phyloP scores from a whole-genome alignment of 2,888 invertebrate species.

The Zygothrica quintamaculata region DNA sequence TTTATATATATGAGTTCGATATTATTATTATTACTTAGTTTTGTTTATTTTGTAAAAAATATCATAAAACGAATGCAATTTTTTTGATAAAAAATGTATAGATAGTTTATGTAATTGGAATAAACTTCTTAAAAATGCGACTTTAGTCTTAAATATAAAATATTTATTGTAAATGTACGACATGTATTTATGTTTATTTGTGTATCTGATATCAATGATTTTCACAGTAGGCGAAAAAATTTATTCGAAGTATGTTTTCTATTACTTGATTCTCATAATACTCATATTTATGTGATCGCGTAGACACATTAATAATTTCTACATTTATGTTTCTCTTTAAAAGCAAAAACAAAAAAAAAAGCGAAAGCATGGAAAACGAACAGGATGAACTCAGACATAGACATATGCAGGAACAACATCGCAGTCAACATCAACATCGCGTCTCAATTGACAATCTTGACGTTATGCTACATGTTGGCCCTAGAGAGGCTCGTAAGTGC shows the following conservation, averaged over 20 bases:
- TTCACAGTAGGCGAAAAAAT: conserved; percentile 26
- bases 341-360: conserved; percentile 57
- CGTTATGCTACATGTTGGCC: conserved; percentile 40
- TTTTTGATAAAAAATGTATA: too few species aligned
- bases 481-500: conserved; percentile 57
- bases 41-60: too few species aligned
- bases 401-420: conserved; percentile 58
- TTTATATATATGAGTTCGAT: too few species aligned
- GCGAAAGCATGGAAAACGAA: conserved; percentile 80
- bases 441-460: conserved; percentile 47
- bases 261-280: conserved; percentile 33
- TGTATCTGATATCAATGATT: too few species aligned
- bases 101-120: too few species aligned
- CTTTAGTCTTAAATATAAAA: too few species aligned
- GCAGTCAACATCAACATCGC: conserved; percentile 40
- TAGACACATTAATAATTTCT: conserved; percentile 52
- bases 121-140: too few species aligned
- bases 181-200: too few species aligned
- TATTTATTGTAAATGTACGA: too few species aligned
- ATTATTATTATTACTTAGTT: too few species aligned
- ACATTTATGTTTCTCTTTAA: conserved; percentile 56
- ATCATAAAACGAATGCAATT: too few species aligned
- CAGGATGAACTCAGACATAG: conserved; percentile 81
- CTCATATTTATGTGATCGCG: conserved; percentile 53
- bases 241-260: conserved; percentile 13